Base-by-base conservation (phyloP, 2,113 vertebrate genomes). In the Cairina moschata region DNA sequence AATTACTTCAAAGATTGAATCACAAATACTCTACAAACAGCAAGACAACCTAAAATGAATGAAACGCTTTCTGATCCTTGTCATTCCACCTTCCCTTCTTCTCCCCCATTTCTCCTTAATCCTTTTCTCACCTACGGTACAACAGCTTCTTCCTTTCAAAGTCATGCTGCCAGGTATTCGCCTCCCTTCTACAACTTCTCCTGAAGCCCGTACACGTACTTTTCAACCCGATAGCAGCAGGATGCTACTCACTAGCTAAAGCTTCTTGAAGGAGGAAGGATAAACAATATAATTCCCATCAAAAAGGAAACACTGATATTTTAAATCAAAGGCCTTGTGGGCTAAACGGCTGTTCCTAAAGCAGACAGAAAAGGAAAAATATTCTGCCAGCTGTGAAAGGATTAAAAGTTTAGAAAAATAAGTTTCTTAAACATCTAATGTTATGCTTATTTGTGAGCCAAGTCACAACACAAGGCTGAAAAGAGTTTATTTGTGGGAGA, bases 401-500 rank as follows among this genome's bases (percentile, higher is more conserved):
- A 58, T 87, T 46, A 60, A 74, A 74, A n/a, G 55, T 16, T 21
- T 48, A 87, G 78, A 88, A 67, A 15, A 84, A 44, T 36, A 58
- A 68, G 58, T 46, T 81, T 42, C 67, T 83, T 42, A 62, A 42
- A 60, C 15, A 48, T 32, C 11, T 60, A 20, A 48, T 18, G 20
- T 42, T 73, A 60, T 6, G 0, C 11, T 72, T 23, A 67, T 23
- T 79, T 48, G 32, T 38, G 29, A 93, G 54, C 32, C 29, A 82
- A 71, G 66, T 85, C 84, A 79, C 54, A 89, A 54, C 32, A 60
- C 58, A 34, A 89, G 46, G 89, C 60, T 91, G 44, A 77, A 74
- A 71, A 78, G 16, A 56, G 58, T 88, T 90, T 75, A 56, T 91
- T 94, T 94, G 74, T 60, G 56, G 34, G 26, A 87, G 32, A 95